phyloP scores from a whole-genome alignment of 2,797 vertebrate species.

The Allobates femoralis region DNA sequence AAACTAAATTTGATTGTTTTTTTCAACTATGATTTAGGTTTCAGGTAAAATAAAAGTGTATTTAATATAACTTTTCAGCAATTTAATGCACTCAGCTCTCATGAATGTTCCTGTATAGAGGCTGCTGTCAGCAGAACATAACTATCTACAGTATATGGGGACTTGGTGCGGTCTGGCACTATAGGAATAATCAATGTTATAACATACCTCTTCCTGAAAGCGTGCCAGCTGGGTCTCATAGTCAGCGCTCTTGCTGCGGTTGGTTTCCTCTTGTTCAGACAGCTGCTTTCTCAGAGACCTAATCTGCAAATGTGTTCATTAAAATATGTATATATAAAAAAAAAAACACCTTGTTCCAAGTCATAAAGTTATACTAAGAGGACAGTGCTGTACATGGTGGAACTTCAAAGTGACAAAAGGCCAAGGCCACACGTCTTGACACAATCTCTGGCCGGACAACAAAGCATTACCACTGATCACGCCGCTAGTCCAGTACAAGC shows the following conservation, averaged over 20 bases:
- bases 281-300: conserved; percentile 77
- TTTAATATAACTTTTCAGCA: no score
- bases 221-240: conserved; percentile 88
- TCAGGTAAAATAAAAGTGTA: no score
- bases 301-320: conserved; percentile 75
- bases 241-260: conserved; percentile 79
- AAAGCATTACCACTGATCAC: no score
- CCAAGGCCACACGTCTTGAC: neutral
- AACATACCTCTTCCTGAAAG: conserved; percentile 78
- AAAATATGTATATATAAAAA: neutral
- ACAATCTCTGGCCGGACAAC: no score
- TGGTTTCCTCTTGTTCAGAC: conserved; percentile 76
- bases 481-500: no score
- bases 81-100: no score
- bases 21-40: no score
- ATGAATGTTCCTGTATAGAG: no score
- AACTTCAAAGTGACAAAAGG: neutral
- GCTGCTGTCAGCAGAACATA: no score
- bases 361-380: neutral
- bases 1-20: no score
- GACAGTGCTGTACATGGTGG: neutral
- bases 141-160: neutral
- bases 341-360: neutral
- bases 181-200: conserved; percentile 4
- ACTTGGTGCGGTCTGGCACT: neutral